phyloP scores from a whole-genome alignment of 2,888 invertebrate genomes.

The Drosophila recens region DNA sequence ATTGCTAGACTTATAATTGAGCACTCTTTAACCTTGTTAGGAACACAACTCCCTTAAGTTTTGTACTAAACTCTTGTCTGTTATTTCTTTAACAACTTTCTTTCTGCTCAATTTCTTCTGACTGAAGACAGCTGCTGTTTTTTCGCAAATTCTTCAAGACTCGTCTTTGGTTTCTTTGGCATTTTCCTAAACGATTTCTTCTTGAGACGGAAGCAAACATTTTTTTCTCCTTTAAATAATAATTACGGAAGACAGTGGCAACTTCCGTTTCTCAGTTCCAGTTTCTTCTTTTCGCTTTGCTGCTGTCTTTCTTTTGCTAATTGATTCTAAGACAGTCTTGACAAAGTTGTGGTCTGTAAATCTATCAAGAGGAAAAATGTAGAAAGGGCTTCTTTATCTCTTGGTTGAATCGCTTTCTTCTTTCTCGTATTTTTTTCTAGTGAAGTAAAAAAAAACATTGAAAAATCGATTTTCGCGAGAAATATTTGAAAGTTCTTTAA shows the following conservation, averaged over 20 bases:
- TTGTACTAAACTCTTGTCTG: background rate
- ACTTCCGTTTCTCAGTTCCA: conserved; percentile 2
- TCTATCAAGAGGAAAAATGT: background rate
- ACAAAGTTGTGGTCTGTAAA: background rate
- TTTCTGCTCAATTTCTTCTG: background rate
- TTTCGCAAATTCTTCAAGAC: background rate
- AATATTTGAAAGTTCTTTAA: too few species aligned
- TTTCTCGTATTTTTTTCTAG: too few species aligned
- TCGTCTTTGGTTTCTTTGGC: background rate
- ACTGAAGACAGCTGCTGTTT: background rate
- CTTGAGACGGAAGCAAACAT: background rate
- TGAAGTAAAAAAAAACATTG: too few species aligned
- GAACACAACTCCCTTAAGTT: background rate
- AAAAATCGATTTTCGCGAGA: too few species aligned
- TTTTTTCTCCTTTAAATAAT: background rate
- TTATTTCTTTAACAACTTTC: background rate
- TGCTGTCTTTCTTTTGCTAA: background rate
- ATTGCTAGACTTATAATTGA: background rate
- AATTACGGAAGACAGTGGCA: conserved; percentile 6
- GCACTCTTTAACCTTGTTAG: background rate
- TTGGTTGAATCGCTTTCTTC: background rate
- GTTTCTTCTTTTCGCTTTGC: background rate
- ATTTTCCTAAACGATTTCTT: background rate
- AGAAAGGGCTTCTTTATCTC: background rate
- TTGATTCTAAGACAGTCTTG: background rate